phyloP scores from a whole-genome alignment of 37 sponge, comb jelly and placozoan genomes.

The Oopsacas minuta region DNA sequence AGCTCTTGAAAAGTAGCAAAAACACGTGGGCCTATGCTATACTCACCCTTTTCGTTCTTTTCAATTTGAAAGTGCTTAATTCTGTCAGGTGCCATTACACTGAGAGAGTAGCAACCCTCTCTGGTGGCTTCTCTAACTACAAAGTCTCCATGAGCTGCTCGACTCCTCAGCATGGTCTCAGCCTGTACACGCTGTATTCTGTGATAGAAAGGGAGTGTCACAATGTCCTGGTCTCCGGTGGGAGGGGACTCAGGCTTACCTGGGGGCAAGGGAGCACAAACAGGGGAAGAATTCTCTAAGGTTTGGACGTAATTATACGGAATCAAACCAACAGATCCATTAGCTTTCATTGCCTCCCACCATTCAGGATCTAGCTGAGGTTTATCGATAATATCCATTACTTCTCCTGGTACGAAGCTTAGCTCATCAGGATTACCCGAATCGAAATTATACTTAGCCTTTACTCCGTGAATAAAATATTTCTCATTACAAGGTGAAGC shows the following conservation, averaged over 20 bases:
- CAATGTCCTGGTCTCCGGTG: neutral
- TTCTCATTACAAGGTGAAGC: neutral
- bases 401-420: neutral
- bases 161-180: neutral
- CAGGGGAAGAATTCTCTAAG: neutral
- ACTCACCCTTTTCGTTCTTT: neutral
- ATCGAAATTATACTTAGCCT: conserved; percentile 4
- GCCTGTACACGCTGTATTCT: neutral
- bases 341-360: conserved; percentile 1
- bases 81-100: neutral
- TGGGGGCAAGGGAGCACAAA: neutral
- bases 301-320: neutral
- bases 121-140: neutral
- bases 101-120: conserved; percentile 18
- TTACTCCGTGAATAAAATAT: neutral
- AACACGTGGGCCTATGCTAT: neutral
- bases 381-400: neutral
- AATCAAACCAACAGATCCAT: neutral
- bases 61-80: conserved; percentile 7
- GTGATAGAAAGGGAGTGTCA: neutral
- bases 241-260: neutral
- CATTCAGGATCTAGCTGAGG: neutral
- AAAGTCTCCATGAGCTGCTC: neutral
- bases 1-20: neutral
- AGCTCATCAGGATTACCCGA: conserved; percentile 1